Conservation (phyloP, 2,797 vertebrate genomes). For the Thaleichthys pacificus region DNA sequence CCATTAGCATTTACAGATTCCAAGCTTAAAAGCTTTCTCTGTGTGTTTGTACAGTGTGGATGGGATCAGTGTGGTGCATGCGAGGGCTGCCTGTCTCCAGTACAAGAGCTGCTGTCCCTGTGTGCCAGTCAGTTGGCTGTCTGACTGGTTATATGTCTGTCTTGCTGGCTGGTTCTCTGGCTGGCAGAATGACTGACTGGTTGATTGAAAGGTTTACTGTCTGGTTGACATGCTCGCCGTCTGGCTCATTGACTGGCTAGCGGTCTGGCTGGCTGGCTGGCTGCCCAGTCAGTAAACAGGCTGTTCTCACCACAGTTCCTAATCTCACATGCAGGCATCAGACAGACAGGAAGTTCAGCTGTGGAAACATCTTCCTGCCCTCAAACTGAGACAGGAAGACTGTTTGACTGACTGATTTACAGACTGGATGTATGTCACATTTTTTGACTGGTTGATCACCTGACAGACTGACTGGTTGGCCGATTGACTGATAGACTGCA, state of each 20-base stretch:
- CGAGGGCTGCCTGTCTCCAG: neutral
- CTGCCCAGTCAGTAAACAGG: conserved; percentile 18
- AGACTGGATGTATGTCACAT: neutral
- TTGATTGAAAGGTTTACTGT: too few relatives aligned
- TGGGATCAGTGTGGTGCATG: too few relatives aligned
- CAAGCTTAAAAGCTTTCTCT: too few relatives aligned
- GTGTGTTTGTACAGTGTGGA: too few relatives aligned
- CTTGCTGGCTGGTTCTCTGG: too few relatives aligned
- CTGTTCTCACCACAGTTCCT: conserved; percentile 11
- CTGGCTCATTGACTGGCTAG: too few relatives aligned
- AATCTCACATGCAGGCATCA: conserved; percentile 14
- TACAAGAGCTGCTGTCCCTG: neutral
- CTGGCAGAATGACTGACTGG: too few relatives aligned
- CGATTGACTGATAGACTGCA: neutral
- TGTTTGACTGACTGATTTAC: neutral
- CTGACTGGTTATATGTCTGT: neutral
- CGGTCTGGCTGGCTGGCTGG: neutral
- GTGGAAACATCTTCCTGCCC: neutral
- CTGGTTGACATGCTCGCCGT: too few relatives aligned
- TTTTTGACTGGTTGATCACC: neutral
- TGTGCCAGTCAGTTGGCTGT: neutral
- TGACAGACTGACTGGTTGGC: neutral
- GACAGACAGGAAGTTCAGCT: conserved; percentile 13
- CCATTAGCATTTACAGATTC: too few relatives aligned
- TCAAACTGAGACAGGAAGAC: neutral